Conservation (phyloP, 1,140 invertebrate genomes). For the Drosophila pectinifera region DNA sequence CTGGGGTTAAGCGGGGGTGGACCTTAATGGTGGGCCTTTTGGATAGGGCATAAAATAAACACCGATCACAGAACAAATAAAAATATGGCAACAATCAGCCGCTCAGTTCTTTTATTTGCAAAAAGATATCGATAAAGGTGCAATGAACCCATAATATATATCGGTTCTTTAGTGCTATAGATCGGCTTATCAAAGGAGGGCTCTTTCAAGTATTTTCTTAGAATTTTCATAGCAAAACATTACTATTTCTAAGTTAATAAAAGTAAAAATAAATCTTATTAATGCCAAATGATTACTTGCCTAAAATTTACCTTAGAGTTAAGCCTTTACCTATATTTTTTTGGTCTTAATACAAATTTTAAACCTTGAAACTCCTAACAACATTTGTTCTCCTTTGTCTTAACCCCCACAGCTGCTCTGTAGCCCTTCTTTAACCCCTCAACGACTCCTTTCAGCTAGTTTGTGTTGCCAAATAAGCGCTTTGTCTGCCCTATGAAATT, state of each 20-base stretch:
- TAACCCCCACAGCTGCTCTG: background rate
- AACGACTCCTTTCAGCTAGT: slow-evolving; percentile 6
- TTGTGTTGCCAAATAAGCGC: slow-evolving; percentile 44
- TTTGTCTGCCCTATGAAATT: slow-evolving; percentile 54
- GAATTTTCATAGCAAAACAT: background rate
- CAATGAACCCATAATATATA: slow-evolving; percentile 28
- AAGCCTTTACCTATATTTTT: too few species aligned
- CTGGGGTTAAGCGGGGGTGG: slow-evolving; percentile 2
- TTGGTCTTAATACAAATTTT: too few species aligned
- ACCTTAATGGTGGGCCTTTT: slow-evolving; percentile 3
- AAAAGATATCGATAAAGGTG: slow-evolving; percentile 38
- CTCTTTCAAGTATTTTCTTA: background rate
- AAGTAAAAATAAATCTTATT: too few species aligned
- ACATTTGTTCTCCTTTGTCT: background rate
- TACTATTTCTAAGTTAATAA: too few species aligned
- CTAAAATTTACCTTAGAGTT: too few species aligned
- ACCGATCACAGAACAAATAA: slow-evolving; percentile 56
- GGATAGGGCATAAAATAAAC: slow-evolving; percentile 48
- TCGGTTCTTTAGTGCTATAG: background rate
- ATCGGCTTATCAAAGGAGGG: background rate
- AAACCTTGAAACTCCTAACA: too few species aligned
- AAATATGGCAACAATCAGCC: slow-evolving; percentile 35
- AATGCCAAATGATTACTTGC: too few species aligned
- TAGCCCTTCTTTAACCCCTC: background rate
- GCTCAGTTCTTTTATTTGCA: slow-evolving; percentile 19